Percentiles rank a stretch among this genome's conserved stretches.
Evolutionary conservation across 2,113 vertebrate genomes (phyloP).

Genomic region (Prunella himalayana): DNA sequence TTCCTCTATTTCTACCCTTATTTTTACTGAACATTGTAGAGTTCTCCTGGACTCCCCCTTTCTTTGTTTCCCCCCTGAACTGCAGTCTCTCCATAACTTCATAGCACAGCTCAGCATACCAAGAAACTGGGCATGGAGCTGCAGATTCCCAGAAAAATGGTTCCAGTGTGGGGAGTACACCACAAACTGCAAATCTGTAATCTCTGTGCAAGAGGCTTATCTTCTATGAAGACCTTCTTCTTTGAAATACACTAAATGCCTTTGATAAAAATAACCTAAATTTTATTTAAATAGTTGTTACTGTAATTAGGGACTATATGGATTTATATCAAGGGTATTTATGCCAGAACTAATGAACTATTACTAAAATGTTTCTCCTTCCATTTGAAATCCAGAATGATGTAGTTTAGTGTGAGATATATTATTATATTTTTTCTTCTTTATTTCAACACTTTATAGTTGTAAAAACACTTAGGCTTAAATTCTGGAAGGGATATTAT

Average conservation of each 20-base stretch:
- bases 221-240: not conserved
- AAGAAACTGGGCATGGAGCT: not conserved
- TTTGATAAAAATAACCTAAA: not conserved
- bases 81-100: not conserved
- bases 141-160: not conserved
- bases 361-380: not conserved
- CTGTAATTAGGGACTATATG: not conserved
- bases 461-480: not conserved
- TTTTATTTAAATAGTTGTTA: not conserved
- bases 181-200: not conserved
- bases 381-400: not conserved
- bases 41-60: not conserved
- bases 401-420: not conserved
- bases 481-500: not conserved
- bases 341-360: not conserved
- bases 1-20: not conserved
- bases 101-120: not conserved
- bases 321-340: not conserved
- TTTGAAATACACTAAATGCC: not conserved
- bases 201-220: not conserved
- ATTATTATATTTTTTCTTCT: not conserved
- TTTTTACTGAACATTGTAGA: not conserved
- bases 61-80: not conserved
- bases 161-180: not conserved
- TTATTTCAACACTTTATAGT: not conserved